These are phyloP conservation scores for Sycophila texana DNA, from an alignment of 2,888 invertebrate species.

Conservation along the genomic window DNA sequence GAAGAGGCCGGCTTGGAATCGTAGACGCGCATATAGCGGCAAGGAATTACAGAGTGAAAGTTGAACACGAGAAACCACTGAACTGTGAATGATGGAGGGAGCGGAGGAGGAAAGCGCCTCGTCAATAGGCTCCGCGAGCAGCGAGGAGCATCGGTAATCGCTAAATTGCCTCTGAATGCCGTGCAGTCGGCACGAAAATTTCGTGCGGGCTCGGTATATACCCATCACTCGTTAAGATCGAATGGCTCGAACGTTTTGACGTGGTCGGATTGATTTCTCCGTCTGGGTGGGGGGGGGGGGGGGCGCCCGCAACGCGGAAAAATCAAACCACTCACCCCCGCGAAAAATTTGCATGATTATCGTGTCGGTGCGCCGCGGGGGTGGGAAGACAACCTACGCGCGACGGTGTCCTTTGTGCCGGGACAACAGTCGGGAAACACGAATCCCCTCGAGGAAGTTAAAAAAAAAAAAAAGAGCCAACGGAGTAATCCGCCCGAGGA, in stretches of 20 bases:
- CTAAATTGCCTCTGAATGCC: constrained; percentile 67
- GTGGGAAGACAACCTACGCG: not conserved
- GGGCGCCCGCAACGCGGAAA: constrained; percentile 28
- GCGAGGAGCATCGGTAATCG: constrained; percentile 65
- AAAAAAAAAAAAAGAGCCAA: constrained; percentile 30
- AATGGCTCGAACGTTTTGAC: constrained; percentile 60
- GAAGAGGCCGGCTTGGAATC: not conserved
- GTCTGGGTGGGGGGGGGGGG: not conserved
- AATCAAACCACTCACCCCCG: constrained; percentile 23
- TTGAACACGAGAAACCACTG: constrained; percentile 43
- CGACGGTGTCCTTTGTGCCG: not conserved
- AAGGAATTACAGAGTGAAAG: constrained; percentile 40
- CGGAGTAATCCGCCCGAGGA: constrained; percentile 36
- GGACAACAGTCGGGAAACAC: constrained; percentile 20
- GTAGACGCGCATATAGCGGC: not conserved
- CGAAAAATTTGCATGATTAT: constrained; percentile 34
- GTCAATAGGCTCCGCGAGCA: constrained; percentile 52
- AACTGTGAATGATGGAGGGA: constrained; percentile 42
- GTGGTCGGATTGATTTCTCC: constrained; percentile 62
- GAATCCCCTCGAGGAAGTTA: constrained; percentile 24
- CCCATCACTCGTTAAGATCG: constrained; percentile 48
- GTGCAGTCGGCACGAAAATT: constrained; percentile 46
- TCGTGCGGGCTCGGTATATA: constrained; percentile 12
- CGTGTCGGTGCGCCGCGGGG: not conserved
- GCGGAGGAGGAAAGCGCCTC: constrained; percentile 31